These are phyloP conservation scores for Phainopepla nitens DNA, from an alignment of 2,113 vertebrate genomes.

Conservation along the genomic window DNA sequence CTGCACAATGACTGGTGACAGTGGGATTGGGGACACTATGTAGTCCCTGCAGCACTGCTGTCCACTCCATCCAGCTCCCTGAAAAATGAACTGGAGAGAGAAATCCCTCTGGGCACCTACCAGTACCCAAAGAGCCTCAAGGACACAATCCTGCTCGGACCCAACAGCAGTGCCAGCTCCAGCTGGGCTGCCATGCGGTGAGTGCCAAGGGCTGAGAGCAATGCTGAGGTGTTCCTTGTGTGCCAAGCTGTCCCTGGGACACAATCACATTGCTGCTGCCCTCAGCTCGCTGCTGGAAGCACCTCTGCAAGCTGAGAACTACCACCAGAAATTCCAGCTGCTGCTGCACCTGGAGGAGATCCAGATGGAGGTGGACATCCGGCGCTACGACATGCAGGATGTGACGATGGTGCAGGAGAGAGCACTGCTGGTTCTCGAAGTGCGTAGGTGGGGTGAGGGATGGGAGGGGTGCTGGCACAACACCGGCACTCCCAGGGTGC, in stretches of 20 bases:
- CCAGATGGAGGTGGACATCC: conserved; percentile 89
- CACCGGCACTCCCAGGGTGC: accelerated
- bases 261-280: background rate
- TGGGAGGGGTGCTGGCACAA: background rate
- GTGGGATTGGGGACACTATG: background rate
- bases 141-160: background rate
- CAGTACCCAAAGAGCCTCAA: conserved; percentile 50
- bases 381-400: conserved; percentile 79
- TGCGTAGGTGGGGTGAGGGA: conserved; percentile 14
- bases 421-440: conserved; percentile 78
- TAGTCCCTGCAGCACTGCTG: background rate
- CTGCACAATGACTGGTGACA: accelerated
- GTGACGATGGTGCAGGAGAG: conserved; percentile 75
- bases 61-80: background rate
- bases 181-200: conserved; percentile 55
- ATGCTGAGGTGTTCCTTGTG: background rate
- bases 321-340: conserved; percentile 76
- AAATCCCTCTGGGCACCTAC: conserved; percentile 39
- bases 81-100: background rate
- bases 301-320: conserved; percentile 73
- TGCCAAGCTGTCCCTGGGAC: background rate
- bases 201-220: background rate
- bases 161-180: background rate
- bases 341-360: conserved; percentile 88
- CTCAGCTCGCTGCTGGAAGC: conserved; percentile 67